phyloP scores from a whole-genome alignment of 2,888 invertebrate species.

The Tromatobia lineatoria region DNA sequence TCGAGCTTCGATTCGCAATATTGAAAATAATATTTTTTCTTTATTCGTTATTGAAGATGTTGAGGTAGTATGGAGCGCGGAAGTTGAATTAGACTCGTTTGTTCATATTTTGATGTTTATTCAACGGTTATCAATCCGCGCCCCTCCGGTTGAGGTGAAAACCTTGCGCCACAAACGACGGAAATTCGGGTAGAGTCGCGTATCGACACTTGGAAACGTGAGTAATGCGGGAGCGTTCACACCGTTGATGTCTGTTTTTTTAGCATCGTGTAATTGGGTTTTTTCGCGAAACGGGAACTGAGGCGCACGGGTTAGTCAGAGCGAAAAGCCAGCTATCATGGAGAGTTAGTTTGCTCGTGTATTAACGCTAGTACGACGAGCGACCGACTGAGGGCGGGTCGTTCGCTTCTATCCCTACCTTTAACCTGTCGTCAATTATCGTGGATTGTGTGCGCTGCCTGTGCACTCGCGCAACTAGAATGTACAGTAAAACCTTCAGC shows the following conservation, averaged over 20 bases:
- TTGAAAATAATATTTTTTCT: neutral
- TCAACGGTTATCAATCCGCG: constrained; percentile 13
- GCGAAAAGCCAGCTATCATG: constrained; percentile 18
- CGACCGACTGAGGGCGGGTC: constrained; percentile 80
- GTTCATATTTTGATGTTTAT: neutral
- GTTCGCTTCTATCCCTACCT: constrained; percentile 69
- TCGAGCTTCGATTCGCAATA: too few species aligned
- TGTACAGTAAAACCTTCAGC: constrained; percentile 12
- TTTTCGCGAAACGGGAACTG: constrained; percentile 21
- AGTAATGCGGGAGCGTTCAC: neutral
- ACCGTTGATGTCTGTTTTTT: constrained; percentile 14
- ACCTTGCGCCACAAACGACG: constrained; percentile 7
- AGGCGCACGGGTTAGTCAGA: neutral
- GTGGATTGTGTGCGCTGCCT: neutral
- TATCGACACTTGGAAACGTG: constrained; percentile 6
- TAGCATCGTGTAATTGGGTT: neutral
- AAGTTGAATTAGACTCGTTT: neutral
- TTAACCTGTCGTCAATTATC: constrained; percentile 57
- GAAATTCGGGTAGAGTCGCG: neutral
- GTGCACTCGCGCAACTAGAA: constrained; percentile 30
- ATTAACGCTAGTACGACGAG: constrained; percentile 73
- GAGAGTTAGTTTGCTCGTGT: constrained; percentile 21
- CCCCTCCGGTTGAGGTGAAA: neutral
- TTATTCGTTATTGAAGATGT: too few species aligned
- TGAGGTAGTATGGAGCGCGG: too few species aligned